Conservation (phyloP, 2,888 invertebrate species). For the Folsomia manolachei region DNA sequence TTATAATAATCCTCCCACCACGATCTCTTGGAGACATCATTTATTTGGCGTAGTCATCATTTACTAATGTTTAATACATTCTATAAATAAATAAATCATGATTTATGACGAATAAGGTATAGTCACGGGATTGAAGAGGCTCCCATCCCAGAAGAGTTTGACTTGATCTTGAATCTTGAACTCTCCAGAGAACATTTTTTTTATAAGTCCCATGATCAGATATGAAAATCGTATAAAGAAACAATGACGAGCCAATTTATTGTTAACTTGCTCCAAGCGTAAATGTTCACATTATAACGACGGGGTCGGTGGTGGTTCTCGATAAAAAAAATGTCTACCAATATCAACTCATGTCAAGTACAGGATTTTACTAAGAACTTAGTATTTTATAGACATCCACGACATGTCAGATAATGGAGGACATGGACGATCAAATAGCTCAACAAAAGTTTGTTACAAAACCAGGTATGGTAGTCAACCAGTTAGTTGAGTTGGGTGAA, state of each 20-base stretch:
- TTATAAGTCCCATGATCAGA: background rate
- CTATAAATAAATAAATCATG: too few relatives aligned
- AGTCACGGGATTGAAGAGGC: too few relatives aligned
- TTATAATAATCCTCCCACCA: too few relatives aligned
- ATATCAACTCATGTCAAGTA: background rate
- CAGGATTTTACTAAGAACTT: too few relatives aligned
- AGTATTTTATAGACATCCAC: background rate
- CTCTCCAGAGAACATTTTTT: background rate
- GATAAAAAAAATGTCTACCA: constrained; percentile 2
- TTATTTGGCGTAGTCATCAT: too few relatives aligned
- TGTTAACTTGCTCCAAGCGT: too few relatives aligned
- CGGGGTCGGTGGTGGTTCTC: background rate
- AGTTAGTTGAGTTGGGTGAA: background rate
- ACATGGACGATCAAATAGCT: background rate
- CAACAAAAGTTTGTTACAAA: background rate
- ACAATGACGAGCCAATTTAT: constrained; percentile 7
- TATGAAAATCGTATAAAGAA: background rate
- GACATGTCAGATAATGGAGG: background rate
- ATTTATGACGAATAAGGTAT: too few relatives aligned
- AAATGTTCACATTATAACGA: background rate
- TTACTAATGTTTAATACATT: too few relatives aligned
- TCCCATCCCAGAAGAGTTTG: background rate
- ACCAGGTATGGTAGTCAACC: background rate
- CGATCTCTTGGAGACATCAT: too few relatives aligned
- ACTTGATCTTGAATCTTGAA: background rate